Base-by-base conservation (phyloP, 1,140 invertebrate genomes). In the Drusus annulatus region DNA sequence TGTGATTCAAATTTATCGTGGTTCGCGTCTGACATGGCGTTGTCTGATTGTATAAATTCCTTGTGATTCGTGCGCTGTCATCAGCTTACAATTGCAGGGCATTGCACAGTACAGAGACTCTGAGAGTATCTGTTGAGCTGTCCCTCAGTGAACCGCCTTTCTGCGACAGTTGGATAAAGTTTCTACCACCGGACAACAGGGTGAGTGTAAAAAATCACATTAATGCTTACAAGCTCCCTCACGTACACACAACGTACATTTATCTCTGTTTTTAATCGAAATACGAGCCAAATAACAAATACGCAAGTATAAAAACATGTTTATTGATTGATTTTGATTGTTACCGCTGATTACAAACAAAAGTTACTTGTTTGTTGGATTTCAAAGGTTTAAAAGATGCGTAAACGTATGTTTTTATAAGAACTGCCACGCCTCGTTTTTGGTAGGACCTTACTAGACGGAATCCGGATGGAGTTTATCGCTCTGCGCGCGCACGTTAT, bases 401-500 rank as follows among this genome's bases (percentile, higher is more conserved):
- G 68, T 19, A 71, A 15, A 23, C 68, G 50, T 25, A 13, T 52
- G 13, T 71, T 71, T 52, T 52, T 52, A 25, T 71, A 25, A 19
- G 50, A 7, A 8, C 36, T 45, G 68, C 68, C 68, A 71, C 68
- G 68, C 68, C 68, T 71, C 21, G 68, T 71, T 71, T 65, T 23
- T 45, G n/a, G 65, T 19, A 3, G 36, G 68, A n/a, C 62, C 28
- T 36, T 21, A 52, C 68, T 19, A 19, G 21, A 25, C 56, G 62
- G 16, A 13, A 45, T 65, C 36, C 65, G 65, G 17, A 50, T 50
- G 68, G 54, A 51, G 17, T 71, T 71, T 71, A 71, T 71, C 68
- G 50, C 50, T 25, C 10, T 71, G 68, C 68, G 68, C 68, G 68
- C 68, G 68, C 68, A 71, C 19, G 21, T 71, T 17, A 25, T 71